These are phyloP conservation scores for Diarsia mendica DNA, from an alignment of 2,888 invertebrate genomes.

Conservation along the genomic window DNA sequence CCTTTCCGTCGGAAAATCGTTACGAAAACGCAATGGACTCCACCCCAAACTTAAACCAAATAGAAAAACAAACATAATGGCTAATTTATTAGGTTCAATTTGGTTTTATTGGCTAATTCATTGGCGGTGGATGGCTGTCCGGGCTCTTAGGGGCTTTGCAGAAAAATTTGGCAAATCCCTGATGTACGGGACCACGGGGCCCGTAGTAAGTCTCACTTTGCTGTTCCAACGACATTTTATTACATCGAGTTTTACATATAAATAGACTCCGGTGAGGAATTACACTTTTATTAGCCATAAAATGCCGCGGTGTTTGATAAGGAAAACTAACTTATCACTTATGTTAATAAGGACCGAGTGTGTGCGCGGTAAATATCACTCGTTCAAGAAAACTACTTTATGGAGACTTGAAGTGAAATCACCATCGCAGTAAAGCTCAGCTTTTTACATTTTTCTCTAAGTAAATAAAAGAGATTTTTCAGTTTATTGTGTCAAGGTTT, in stretches of 20 bases:
- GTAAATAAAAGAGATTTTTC: slow-evolving; percentile 39
- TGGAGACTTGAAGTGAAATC: slow-evolving; percentile 13
- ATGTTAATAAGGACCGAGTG: slow-evolving; percentile 37
- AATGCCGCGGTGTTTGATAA: slow-evolving; percentile 61
- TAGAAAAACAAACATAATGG: slow-evolving; percentile 84
- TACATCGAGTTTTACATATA: slow-evolving; percentile 83
- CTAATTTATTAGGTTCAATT: slow-evolving; percentile 88
- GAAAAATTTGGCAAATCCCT: slow-evolving; percentile 82
- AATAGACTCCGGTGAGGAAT: slow-evolving; percentile 76
- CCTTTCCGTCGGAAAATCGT: not conserved
- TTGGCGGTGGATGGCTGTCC: slow-evolving; percentile 81
- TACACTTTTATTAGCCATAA: slow-evolving; percentile 76
- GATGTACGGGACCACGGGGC: slow-evolving; percentile 71
- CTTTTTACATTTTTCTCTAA: slow-evolving; percentile 29
- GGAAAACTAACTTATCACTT: slow-evolving; percentile 58
- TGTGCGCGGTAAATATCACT: slow-evolving; percentile 41
- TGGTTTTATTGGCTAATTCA: slow-evolving; percentile 89
- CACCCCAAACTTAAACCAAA: slow-evolving; percentile 73
- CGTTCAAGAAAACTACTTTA: slow-evolving; percentile 2
- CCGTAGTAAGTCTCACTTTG: slow-evolving; percentile 72
- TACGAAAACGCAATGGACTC: slow-evolving; percentile 59
- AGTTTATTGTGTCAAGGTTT: slow-evolving; percentile 49
- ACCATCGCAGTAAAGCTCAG: slow-evolving; percentile 4
- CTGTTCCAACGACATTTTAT: slow-evolving; percentile 80
- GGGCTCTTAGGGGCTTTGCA: slow-evolving; percentile 68